phyloP scores from a whole-genome alignment of 1,140 invertebrate genomes.

The Xylocopa sonorina region DNA sequence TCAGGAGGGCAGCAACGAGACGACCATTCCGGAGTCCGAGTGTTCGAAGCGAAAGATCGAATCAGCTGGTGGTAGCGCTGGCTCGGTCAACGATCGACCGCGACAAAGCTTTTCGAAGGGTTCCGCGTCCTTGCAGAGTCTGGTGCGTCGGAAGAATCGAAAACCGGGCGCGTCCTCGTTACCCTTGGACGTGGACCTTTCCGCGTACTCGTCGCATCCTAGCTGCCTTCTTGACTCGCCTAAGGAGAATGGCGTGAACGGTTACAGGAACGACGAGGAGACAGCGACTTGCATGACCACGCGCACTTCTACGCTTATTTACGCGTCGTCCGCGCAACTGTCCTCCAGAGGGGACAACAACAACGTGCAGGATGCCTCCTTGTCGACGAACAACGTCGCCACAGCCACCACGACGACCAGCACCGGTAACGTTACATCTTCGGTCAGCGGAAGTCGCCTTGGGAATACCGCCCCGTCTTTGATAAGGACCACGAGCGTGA shows the following conservation, averaged over 20 bases:
- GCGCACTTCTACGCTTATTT: constrained; percentile 55
- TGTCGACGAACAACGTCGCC: constrained; percentile 31
- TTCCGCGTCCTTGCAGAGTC: constrained; percentile 56
- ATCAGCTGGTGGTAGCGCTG: constrained; percentile 31
- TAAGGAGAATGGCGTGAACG: constrained; percentile 24
- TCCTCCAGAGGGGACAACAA: constrained; percentile 55
- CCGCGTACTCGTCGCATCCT: constrained; percentile 60
- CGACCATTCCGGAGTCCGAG: constrained; percentile 36
- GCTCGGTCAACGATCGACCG: constrained; percentile 19
- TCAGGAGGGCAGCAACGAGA: constrained; percentile 45
- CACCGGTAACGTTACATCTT: constrained; percentile 45
- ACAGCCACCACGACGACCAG: constrained; percentile 14
- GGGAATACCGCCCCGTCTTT: constrained; percentile 40
- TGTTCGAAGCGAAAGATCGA: constrained; percentile 38
- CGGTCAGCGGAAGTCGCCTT: constrained; percentile 45
- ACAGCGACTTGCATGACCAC: constrained; percentile 19
- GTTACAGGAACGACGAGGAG: constrained; percentile 45
- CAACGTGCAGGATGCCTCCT: constrained; percentile 38
- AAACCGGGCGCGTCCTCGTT: constrained; percentile 48
- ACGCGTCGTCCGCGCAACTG: constrained; percentile 47
- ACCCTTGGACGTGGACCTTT: constrained; percentile 47
- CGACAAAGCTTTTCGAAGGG: constrained; percentile 50
- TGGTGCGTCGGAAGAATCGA: constrained; percentile 47
- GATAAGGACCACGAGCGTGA: constrained; percentile 44
- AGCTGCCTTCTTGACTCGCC: constrained; percentile 40